Base-by-base conservation (phyloP, 2,113 vertebrate species). In the Dissostichus mawsoni region DNA sequence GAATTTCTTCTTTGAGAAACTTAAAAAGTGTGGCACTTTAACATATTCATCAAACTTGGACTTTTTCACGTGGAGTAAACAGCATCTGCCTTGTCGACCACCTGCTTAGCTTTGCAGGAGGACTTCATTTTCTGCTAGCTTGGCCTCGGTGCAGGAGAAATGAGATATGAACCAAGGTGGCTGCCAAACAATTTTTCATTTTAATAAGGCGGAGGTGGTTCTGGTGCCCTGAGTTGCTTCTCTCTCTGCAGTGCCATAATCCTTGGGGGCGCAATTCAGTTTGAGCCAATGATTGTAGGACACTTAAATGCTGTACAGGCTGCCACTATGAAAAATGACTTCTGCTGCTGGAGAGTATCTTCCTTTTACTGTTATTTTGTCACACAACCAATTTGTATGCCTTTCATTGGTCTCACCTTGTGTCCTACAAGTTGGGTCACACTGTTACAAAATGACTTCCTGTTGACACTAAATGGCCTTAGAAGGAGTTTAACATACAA, bases 131-230 rank as follows among this genome's bases (percentile, higher is more conserved):
- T 13, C 71, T 23, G 25, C 70, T 29, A 20, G 33, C 57, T 69
- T 51, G 3, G 13, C 52, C 29, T 62, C 67, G 48, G 3, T 57
- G 41, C 52, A 79, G 47, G 17, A 78, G 47, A 79, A 68, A 82
- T 85, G 57, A 80, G 71, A 76, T 51, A 12, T 69, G 55, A 50
- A 67, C 41, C 65, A n/a, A 12, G 41, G 73, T 53, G 45, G 64
- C 79, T 85, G 83, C 83, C 73, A 53, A 78, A 64, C 52, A 59
- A 83, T 90, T 87, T 79, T 71, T 87, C 79, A 86, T 86, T 88
- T 88, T 83, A 89, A 89, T 89, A 82, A 83, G 81, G 58, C 17
- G 3, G 65, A 74, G 71, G 33, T 55, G 74, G 62, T 81, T 71
- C 61, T 23, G 47, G 58, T 59, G 36, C 47, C 47, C 41, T 44